Conservation (phyloP, 2,888 invertebrate species). For the Caenorhabditis sp. region DNA sequence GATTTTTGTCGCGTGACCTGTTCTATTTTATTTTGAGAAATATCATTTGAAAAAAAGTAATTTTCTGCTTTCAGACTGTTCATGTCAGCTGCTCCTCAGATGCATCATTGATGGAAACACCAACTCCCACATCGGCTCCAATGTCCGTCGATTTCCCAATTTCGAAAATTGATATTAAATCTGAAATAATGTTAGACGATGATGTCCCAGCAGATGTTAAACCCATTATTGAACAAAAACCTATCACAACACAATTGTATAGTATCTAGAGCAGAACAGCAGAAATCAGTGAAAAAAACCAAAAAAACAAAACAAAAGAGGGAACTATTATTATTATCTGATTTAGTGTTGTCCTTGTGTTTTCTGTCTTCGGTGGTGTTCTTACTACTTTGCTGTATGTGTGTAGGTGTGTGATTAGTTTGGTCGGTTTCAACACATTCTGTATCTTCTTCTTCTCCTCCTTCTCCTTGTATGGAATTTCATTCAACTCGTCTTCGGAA, state of each 20-base stretch:
- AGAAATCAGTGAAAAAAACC: too few relatives aligned
- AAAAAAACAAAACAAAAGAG: neutral
- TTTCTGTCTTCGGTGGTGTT: neutral
- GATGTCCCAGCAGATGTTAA: constrained; percentile 5
- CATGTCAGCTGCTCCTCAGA: constrained; percentile 28
- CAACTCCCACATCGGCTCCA: constrained; percentile 4
- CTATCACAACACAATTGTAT: neutral
- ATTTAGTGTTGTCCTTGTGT: neutral
- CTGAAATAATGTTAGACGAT: constrained; percentile 7
- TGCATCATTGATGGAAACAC: constrained; percentile 14
- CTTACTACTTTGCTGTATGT: neutral
- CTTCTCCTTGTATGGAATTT: neutral
- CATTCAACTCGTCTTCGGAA: neutral
- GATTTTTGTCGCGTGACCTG: too few relatives aligned
- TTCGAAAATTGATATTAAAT: neutral
- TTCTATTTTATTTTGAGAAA: too few relatives aligned
- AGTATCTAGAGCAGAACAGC: neutral
- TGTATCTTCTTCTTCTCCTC: neutral
- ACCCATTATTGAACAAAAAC: constrained; percentile 4
- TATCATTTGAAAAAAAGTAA: too few relatives aligned
- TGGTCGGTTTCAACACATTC: neutral
- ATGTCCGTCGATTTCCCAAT: neutral
- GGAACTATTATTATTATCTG: neutral
- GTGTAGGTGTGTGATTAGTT: neutral
- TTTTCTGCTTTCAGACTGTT: constrained; percentile 24